These are phyloP conservation scores for Mandrillus leucophaeus DNA, from an alignment of 2,113 vertebrate species.

Conservation along the genomic window DNA sequence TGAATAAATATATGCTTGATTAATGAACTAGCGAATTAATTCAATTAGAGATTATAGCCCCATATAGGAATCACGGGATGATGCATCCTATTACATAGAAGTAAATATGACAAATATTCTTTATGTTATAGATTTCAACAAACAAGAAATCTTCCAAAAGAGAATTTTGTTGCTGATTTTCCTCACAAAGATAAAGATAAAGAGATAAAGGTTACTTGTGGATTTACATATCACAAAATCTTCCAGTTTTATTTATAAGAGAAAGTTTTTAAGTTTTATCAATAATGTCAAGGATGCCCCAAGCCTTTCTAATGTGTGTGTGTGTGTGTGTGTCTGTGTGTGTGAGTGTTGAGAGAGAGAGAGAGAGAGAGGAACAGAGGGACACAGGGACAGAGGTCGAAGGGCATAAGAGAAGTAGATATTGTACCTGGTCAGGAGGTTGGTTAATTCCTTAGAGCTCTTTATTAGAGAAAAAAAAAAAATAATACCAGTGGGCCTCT, in stretches of 20 bases:
- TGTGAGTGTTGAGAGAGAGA: neutral
- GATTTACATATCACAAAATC: neutral
- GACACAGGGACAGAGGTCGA: neutral
- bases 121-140: neutral
- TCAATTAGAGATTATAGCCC: neutral
- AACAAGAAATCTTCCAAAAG: neutral
- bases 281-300: neutral
- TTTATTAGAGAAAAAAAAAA: neutral
- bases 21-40: neutral
- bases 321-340: neutral
- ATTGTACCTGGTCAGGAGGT: conserved; percentile 45
- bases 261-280: neutral
- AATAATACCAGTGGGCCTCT: conserved; percentile 41
- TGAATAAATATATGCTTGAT: neutral
- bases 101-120: neutral
- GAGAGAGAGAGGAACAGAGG: neutral
- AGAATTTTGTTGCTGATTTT: neutral
- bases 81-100: neutral
- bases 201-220: neutral
- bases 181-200: neutral
- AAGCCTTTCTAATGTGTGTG: accelerated
- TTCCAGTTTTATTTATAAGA: neutral
- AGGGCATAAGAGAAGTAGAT: neutral
- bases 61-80: neutral
- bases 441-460: conserved; percentile 52